Evolutionary conservation across 2,113 vertebrate species (phyloP).

Genomic region (Crocuta crocuta): DNA sequence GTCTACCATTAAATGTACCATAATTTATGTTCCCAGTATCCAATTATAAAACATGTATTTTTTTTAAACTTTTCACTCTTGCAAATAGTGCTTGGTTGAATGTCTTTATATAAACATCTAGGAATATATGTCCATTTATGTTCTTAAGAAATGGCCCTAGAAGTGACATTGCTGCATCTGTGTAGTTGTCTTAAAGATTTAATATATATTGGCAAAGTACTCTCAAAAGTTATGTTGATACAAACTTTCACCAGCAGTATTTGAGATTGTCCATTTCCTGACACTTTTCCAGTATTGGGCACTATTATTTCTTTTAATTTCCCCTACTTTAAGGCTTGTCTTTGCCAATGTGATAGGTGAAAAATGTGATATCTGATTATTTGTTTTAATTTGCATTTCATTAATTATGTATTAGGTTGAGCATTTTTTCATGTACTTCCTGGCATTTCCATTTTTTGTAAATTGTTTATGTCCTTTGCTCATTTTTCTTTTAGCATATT

Average conservation of each 20-base stretch:
- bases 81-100: not conserved
- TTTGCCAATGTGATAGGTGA: not conserved
- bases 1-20: not conserved
- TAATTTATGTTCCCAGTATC: not conserved
- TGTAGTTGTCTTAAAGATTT: not conserved
- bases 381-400: not conserved
- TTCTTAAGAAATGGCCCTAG: not conserved
- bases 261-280: not conserved
- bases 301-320: conserved; percentile 13
- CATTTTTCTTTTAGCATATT: conserved; percentile 22
- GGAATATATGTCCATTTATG: not conserved
- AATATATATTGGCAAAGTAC: not conserved
- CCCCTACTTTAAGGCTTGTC: not conserved
- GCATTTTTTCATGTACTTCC: not conserved
- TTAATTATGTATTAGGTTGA: not conserved
- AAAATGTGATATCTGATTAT: not conserved
- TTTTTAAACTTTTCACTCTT: not conserved
- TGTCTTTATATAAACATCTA: conserved; percentile 9
- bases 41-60: not conserved
- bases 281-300: not conserved
- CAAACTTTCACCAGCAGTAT: not conserved
- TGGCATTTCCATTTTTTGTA: not conserved
- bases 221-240: not conserved
- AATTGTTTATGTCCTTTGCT: not conserved
- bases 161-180: not conserved